Conservation (phyloP, 2,888 invertebrate species). For the Ennomos quercinarius region DNA sequence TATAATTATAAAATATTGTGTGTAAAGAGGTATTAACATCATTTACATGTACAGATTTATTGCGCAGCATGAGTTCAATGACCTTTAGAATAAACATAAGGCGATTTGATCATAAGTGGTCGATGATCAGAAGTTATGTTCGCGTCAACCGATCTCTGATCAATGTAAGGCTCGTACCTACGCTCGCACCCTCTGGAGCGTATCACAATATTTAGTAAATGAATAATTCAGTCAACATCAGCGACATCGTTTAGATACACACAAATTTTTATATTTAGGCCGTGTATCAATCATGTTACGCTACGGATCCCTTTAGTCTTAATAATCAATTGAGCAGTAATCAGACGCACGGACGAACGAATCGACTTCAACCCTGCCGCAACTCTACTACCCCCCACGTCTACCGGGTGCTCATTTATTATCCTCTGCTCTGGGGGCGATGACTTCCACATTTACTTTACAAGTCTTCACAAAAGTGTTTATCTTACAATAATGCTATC, state of each 20-base stretch:
- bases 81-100: slow-evolving; percentile 45
- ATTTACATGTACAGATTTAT: slow-evolving; percentile 39
- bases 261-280: slow-evolving; percentile 62
- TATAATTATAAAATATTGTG: slow-evolving; percentile 42
- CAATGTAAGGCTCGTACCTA: slow-evolving; percentile 38
- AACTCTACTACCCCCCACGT: slow-evolving; percentile 74
- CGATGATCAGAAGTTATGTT: slow-evolving; percentile 38
- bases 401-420: slow-evolving; percentile 65
- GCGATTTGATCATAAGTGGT: slow-evolving; percentile 39
- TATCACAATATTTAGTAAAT: slow-evolving; percentile 53
- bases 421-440: slow-evolving; percentile 69
- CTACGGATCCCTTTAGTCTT: slow-evolving; percentile 68
- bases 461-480: slow-evolving; percentile 80
- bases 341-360: slow-evolving; percentile 80
- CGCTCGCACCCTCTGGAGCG: slow-evolving; percentile 39
- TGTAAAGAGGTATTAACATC: slow-evolving; percentile 42
- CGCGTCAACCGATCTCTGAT: slow-evolving; percentile 40
- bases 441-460: slow-evolving; percentile 77
- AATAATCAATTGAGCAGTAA: slow-evolving; percentile 80
- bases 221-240: slow-evolving; percentile 51
- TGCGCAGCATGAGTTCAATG: slow-evolving; percentile 41
- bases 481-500: slow-evolving; percentile 74
- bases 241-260: slow-evolving; percentile 49
- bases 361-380: slow-evolving; percentile 78
- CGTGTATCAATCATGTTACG: slow-evolving; percentile 67